Base-by-base conservation (phyloP, 2,113 vertebrate species). In the Cheilinus undulatus region DNA sequence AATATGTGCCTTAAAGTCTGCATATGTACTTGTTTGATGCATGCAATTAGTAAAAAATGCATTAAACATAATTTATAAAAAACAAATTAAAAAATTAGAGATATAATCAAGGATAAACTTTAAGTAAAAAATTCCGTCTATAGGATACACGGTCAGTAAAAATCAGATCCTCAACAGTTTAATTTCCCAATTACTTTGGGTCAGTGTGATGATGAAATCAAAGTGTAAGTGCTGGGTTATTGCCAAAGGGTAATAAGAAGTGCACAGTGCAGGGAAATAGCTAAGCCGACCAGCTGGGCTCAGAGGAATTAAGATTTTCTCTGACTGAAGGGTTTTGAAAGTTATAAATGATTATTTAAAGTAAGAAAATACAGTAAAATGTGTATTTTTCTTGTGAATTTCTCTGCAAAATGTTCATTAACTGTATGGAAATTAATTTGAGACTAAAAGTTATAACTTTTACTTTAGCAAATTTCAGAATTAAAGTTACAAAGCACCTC, bases 151-250 rank as follows among this genome's bases (percentile, higher is more conserved):
- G 10, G 4, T 73, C 48, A 40, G 42, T 59, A 70, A 66, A 69
- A 60, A n/a, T 58, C 12, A 72, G 79, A 72, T 82, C 34, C 65
- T 84, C 56, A 76, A 73, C 73, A 78, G 60, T 63, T 69, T 57
- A 30, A 73, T 61, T 78, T 56, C 46, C 67, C 62, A 68, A 69
- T 82, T 64, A 75, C 60, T 26, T 32, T 83, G 76, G 32, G 86
- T 63, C 58, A 65, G 36, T 22, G 40, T 64, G 58, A 84, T 91
- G 91, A 93, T 92, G 87, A 91, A 93, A 93, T 88, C 73, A 63
- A 82, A 89, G 78, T 79, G 91, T 78, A 86, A 76, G 61, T 67
- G 45, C 30, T 62, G 51, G 38, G 23, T 53, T 38, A n/a, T 61
- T 56, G 54, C 54, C 30, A 56, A 64, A 68, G 78, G 52, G 20